phyloP scores from a whole-genome alignment of 2,888 invertebrate genomes.

The Plagiodera versicolora region DNA sequence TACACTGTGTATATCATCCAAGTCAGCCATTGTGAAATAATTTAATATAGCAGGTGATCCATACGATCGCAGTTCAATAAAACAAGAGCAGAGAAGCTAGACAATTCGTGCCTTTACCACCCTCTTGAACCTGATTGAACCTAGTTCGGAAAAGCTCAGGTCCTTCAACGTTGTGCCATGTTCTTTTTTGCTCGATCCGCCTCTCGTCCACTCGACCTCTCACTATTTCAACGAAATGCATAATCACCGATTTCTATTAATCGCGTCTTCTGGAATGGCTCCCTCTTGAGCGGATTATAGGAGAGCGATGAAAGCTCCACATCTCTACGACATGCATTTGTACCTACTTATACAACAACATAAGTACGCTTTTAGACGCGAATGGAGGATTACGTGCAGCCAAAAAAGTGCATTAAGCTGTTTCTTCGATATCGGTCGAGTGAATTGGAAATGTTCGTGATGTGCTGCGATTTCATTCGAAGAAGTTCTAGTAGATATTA shows the following conservation, averaged over 20 bases:
- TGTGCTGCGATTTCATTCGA: not conserved
- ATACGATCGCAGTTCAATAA: no score
- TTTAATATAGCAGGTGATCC: no score
- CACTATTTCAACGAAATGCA: slow-evolving; percentile 1
- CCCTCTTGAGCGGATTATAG: slow-evolving; percentile 7
- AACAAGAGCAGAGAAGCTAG: no score
- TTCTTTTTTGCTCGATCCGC: not conserved
- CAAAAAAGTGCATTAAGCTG: slow-evolving; percentile 8
- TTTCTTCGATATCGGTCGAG: not conserved
- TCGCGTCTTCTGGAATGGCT: slow-evolving; percentile 2
- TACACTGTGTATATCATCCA: no score
- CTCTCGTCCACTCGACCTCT: not conserved
- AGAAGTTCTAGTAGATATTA: not conserved
- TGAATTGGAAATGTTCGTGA: not conserved
- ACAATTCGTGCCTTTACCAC: no score
- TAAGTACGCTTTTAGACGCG: slow-evolving; percentile 13
- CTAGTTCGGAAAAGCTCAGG: not conserved
- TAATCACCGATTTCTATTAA: slow-evolving; percentile 14
- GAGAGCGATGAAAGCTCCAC: slow-evolving; percentile 6
- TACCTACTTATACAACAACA: slow-evolving; percentile 15
- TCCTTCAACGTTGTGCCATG: not conserved
- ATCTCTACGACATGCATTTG: slow-evolving; percentile 10
- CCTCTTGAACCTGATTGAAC: not conserved
- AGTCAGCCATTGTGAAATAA: no score
- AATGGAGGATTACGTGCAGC: slow-evolving; percentile 6